Evolutionary conservation across 2,888 invertebrate species (phyloP).

Genomic region (Nephrotoma appendiculata): DNA sequence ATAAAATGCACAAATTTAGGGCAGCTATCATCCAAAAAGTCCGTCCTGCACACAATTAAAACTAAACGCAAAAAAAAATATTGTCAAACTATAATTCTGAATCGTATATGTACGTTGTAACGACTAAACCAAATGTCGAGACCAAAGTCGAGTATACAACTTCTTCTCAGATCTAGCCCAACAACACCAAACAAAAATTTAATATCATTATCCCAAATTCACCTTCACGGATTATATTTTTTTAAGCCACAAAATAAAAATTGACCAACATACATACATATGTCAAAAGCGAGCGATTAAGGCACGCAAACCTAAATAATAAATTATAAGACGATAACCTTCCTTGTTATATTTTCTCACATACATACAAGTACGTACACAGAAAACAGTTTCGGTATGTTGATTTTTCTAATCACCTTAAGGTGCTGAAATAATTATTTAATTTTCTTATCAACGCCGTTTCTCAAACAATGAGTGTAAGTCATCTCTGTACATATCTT

Average conservation of each 20-base stretch:
- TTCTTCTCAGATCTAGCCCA: too few relatives aligned
- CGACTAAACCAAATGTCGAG: too few relatives aligned
- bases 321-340: background rate
- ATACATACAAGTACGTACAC: background rate
- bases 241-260: background rate
- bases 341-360: background rate
- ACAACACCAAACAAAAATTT: too few relatives aligned
- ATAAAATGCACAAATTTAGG: too few relatives aligned
- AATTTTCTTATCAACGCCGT: background rate
- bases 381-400: background rate
- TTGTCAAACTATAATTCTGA: too few relatives aligned
- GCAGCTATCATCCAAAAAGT: too few relatives aligned
- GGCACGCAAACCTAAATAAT: background rate
- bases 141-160: too few relatives aligned
- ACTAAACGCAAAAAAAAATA: too few relatives aligned
- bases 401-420: background rate
- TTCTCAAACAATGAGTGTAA: background rate
- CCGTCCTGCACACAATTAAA: too few relatives aligned
- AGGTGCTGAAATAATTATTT: background rate
- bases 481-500: background rate
- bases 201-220: too few relatives aligned
- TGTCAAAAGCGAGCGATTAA: background rate
- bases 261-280: background rate
- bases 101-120: too few relatives aligned
- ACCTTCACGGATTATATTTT: too few relatives aligned